Percentiles rank a stretch among this genome's conserved stretches.
Conservation (phyloP, 2,797 vertebrate species). For the Graptemys geographica region DNA sequence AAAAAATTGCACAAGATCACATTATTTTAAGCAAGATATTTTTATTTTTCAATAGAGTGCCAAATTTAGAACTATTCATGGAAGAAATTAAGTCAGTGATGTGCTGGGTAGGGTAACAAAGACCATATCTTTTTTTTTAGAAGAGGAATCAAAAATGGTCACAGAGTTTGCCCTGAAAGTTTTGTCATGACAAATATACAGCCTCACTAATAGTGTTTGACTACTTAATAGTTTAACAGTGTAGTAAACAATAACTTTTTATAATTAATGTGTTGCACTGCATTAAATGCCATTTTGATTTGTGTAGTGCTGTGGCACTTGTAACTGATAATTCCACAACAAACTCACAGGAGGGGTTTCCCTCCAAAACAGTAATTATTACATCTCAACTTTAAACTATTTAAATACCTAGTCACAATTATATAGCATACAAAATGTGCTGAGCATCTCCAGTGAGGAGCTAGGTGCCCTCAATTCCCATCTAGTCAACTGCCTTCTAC, state of each 20-base stretch:
- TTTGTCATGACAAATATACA: slow-evolving; percentile 39
- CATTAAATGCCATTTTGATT: slow-evolving; percentile 28
- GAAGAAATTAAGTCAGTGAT: slow-evolving; percentile 24
- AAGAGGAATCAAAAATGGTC: slow-evolving; percentile 19
- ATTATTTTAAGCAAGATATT: not conserved
- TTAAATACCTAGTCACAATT: not conserved
- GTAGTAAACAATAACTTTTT: slow-evolving; percentile 51
- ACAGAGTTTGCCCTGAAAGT: slow-evolving; percentile 52
- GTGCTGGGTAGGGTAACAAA: not conserved
- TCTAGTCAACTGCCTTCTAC: not conserved
- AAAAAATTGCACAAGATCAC: not conserved
- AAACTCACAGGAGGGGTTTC: not conserved
- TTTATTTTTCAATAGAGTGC: not conserved
- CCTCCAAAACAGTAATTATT: no score
- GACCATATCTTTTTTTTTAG: not conserved
- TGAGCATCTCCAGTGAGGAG: not conserved
- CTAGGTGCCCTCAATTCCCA: not conserved
- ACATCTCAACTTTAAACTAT: not conserved
- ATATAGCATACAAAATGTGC: not conserved
- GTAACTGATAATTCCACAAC: not conserved
- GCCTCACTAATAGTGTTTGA: slow-evolving; percentile 57
- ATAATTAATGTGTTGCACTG: slow-evolving; percentile 1
- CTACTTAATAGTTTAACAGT: slow-evolving; percentile 6
- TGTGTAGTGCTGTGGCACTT: slow-evolving; percentile 33
- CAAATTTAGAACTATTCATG: not conserved